phyloP scores from a whole-genome alignment of 2,797 vertebrate genomes.

The Gymnopithys bicolor region DNA sequence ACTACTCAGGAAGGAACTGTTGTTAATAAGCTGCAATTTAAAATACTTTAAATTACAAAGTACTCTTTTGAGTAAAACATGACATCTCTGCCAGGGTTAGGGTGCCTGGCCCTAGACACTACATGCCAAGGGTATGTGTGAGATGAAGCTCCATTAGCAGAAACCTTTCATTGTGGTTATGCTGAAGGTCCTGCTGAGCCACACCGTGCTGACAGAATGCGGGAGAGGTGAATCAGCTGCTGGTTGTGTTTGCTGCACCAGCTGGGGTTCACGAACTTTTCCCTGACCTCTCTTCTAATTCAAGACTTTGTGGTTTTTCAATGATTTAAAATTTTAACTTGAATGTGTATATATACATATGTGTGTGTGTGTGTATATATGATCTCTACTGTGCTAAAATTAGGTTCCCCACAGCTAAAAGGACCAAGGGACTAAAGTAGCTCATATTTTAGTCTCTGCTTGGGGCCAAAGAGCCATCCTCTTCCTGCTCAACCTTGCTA shows the following conservation, averaged over 20 bases:
- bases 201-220: neutral
- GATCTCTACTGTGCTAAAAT: constrained; percentile 7
- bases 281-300: constrained; percentile 31
- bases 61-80: neutral
- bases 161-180: neutral
- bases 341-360: neutral
- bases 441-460: neutral
- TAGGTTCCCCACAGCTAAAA: neutral
- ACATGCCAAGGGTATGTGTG: neutral
- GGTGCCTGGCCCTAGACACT: neutral
- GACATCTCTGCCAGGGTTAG: neutral
- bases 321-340: constrained; percentile 40
- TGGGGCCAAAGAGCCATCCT: neutral
- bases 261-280: constrained; percentile 27
- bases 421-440: neutral
- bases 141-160: neutral
- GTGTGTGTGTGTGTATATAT: neutral
- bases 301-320: constrained; percentile 49
- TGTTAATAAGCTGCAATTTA: neutral
- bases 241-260: neutral
- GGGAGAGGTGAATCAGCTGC: neutral
- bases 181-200: neutral
- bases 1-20: neutral
- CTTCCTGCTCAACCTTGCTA: neutral
- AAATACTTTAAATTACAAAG: neutral